phyloP scores from a whole-genome alignment of 2,797 vertebrate genomes.

The Pangasius macronema region DNA sequence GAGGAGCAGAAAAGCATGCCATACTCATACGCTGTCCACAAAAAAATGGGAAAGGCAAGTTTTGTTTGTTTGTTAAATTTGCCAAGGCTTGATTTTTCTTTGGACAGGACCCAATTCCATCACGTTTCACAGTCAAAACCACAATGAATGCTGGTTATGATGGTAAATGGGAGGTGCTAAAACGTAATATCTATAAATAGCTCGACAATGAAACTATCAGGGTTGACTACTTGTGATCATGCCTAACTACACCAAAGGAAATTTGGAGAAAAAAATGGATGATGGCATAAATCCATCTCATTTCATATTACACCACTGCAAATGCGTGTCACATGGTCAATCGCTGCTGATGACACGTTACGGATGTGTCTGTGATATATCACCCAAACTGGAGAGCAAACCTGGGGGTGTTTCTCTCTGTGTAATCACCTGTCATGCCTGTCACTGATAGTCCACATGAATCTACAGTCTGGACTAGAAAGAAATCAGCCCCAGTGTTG shows the following conservation, averaged over 20 bases:
- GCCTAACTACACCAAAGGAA: not conserved
- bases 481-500: not conserved
- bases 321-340: not conserved
- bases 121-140: not conserved
- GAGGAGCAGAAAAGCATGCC: not conserved
- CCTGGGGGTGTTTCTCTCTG: not conserved
- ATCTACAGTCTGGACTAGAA: not conserved
- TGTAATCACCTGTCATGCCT: not conserved
- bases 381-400: not conserved
- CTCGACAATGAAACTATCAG: not conserved
- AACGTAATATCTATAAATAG: not conserved
- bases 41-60: not conserved
- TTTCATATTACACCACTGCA: not conserved
- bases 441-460: not conserved
- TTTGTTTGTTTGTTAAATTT: not conserved
- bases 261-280: not conserved
- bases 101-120: not conserved
- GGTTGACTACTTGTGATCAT: too few species aligned
- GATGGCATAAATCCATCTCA: not conserved
- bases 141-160: not conserved
- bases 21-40: not conserved
- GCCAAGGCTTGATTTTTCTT: not conserved
- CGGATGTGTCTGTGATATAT: not conserved
- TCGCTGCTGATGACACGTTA: not conserved
- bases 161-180: not conserved